Base-by-base conservation (phyloP, 2,797 vertebrate genomes). In the Artibeus lituratus region DNA sequence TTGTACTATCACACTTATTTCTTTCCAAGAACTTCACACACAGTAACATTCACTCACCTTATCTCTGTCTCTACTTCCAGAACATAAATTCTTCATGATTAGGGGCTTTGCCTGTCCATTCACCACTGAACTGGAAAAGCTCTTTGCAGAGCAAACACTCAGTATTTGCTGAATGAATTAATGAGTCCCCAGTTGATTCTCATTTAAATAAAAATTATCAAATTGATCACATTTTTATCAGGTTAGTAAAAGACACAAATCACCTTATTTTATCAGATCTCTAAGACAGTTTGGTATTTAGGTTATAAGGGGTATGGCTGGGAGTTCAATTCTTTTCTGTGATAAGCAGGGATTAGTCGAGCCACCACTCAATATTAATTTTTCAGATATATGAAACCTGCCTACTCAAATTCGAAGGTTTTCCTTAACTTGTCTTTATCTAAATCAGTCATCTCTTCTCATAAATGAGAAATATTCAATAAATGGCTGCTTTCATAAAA, bases 401-500 rank as follows among this genome's bases (percentile, higher is more conserved):
- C 72, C 83, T 89, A 69, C 51, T 72, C 57, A 80, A 29, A 67
- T 37, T 39, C 80, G 87, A 76, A 96, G 44, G 24, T 69, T 80
- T 83, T 65, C 81, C n/a, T 69, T 77, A 35, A 87, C 24, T 57
- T 76, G 6, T 53, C 84, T 88, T 89, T 83, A 72, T 73, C 82
- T 87, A 39, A 94, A 88, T 88, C 73, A 47, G 62, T 80, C 62
- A 53, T 78, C 77, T 91, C 42, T 73, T 85, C 77, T 94, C 77
- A 32, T 69, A 92, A 94, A 83, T 35, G 57, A 96, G 91, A 92
- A 96, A 80, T 83, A 84, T 18, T 78, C 93, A 93, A 42, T 80
- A 47, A 90, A 91, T 49, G 57, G 35, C 44, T 35, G 49, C 51
- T 81, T 91, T 89, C 80, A 67, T 80, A 69, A 96, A 84, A 70